A percentile compares a stretch with the other conserved stretches of the same genome.
Conservation (phyloP, 2,113 vertebrate species). For the Cyprinus carpio region DNA sequence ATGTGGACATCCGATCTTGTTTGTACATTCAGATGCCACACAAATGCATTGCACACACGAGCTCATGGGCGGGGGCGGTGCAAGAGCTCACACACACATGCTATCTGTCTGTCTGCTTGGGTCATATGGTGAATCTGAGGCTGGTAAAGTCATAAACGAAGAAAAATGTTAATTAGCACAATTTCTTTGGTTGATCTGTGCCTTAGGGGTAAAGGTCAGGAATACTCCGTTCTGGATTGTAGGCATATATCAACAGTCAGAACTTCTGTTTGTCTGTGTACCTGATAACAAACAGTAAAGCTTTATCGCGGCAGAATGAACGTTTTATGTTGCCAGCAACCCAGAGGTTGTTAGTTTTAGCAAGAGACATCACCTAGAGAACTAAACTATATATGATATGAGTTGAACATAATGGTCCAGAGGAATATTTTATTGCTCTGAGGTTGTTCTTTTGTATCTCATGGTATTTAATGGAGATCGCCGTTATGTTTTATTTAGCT, state of each 20-base stretch:
- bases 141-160: slow-evolving; percentile 24
- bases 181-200: slow-evolving; percentile 16
- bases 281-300: neutral
- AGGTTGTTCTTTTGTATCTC: neutral
- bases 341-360: neutral
- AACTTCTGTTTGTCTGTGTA: neutral
- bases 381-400: neutral
- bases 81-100: neutral
- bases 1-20: no score
- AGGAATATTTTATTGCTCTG: neutral
- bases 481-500: neutral
- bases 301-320: neutral
- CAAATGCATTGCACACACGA: slow-evolving; percentile 13
- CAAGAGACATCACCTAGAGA: neutral
- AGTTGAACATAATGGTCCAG: neutral
- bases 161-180: neutral
- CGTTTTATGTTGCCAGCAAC: neutral
- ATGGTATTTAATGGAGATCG: neutral
- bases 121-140: slow-evolving; percentile 21
- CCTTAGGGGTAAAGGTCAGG: neutral
- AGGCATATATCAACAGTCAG: neutral
- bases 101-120: slow-evolving; percentile 18
- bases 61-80: neutral
- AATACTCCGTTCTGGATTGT: neutral
- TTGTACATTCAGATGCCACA: no score